These are phyloP conservation scores for Lordiphosa collinella DNA, from an alignment of 1,140 invertebrate genomes.

Conservation along the genomic window DNA sequence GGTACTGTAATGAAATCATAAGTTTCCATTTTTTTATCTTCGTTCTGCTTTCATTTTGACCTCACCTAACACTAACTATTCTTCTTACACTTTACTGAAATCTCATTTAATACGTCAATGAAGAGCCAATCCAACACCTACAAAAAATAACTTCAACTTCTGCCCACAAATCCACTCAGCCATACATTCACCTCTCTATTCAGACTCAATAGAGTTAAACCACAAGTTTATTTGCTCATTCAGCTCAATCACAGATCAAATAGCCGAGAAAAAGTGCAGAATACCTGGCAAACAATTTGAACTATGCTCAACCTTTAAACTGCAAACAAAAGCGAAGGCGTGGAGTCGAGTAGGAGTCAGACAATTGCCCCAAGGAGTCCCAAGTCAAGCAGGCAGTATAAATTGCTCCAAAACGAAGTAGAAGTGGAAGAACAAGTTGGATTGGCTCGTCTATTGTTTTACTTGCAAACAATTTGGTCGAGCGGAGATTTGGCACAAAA, in stretches of 20 bases:
- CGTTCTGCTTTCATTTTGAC: too few species aligned
- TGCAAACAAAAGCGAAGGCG: conserved; percentile 26
- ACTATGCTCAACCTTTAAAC: conserved; percentile 67
- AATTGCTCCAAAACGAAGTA: conserved; percentile 44
- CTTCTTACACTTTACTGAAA: neutral
- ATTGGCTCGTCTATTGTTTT: conserved; percentile 59
- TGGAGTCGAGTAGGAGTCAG: conserved; percentile 24
- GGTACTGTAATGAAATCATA: too few species aligned
- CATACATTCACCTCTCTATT: neutral
- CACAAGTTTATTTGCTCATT: conserved; percentile 74
- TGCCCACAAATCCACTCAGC: conserved; percentile 8
- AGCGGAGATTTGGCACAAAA: conserved; percentile 32
- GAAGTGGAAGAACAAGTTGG: conserved; percentile 17
- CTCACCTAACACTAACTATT: neutral
- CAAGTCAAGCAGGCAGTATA: conserved; percentile 57
- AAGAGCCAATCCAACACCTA: conserved; percentile 4
- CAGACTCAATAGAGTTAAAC: conserved; percentile 12
- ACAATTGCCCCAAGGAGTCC: conserved; percentile 44
- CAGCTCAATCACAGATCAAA: conserved; percentile 76
- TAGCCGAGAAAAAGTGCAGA: conserved; percentile 63
- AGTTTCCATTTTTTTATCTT: too few species aligned
- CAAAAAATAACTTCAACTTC: conserved; percentile 2
- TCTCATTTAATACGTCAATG: conserved; percentile 1
- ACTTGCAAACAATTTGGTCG: conserved; percentile 58
- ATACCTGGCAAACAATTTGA: conserved; percentile 75